Evolutionary conservation across 2,888 invertebrate genomes (phyloP), one percentile per base, ranked within the genome.

Genomic region (Synergus japonicus): DNA sequence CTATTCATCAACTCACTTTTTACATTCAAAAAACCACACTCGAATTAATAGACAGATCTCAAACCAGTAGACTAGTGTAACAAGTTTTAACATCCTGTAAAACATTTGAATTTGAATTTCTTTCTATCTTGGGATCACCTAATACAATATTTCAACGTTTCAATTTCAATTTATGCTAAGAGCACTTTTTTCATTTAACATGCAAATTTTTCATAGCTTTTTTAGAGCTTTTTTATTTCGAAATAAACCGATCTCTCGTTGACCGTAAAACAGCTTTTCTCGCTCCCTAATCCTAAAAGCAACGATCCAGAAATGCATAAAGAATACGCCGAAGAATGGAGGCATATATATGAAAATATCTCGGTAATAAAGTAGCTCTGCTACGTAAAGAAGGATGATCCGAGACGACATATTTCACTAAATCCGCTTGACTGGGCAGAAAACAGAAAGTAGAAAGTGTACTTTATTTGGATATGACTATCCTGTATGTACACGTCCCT

Each of bases 371-470:
- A 76, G 10, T 46, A 18, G 13, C 63, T 76, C 54, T 37, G 37
- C 73, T 1, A 58, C 10, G 22, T 78, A 63, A 76, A 65, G 76
- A n/a, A 15, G 64, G 76, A 64, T 54, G 49, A 85, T 79, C 84
- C 54, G 77, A 78, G 79, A 85, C 83, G 87, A 83, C 82, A 87
- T 87, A 86, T 87, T 86, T 83, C 83, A 84, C 81, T 83, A 85
- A 86, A 85, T 86, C 83, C 83, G 81, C 80, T 78, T 82, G 85
- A 81, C 84, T 76, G 77, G 79, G 80, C 77, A 77, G 69, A 77
- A 37, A 73, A n/a, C n/a, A 66, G 37, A 37, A 54, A 58, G 76
- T 82, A 22, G 58, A 60, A 76, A 63, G 44, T 41, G 13, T 37
- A 13, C 46, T 76, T 79, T 79, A 76, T 76, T 79, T 79, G 63